phyloP scores from a whole-genome alignment of 2,797 vertebrate genomes.

The Cyprinella venusta region DNA sequence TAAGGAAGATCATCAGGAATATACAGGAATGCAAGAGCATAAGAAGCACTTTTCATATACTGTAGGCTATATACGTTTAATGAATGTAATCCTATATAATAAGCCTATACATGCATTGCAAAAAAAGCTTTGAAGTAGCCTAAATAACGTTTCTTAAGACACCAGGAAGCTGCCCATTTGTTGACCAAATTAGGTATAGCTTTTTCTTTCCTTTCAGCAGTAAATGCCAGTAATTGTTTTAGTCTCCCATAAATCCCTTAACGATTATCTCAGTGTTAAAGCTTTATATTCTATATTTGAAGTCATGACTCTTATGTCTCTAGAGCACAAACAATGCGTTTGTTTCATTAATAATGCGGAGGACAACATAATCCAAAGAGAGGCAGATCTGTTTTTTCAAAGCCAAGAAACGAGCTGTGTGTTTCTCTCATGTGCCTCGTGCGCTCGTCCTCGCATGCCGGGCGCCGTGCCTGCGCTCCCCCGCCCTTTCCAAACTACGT shows the following conservation, averaged over 20 bases:
- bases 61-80: background rate
- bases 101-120: background rate
- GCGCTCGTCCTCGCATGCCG: conserved; percentile 70
- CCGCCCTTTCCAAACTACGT: conserved; percentile 63
- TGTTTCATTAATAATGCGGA: conserved; percentile 48
- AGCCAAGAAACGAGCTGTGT: conserved; percentile 70
- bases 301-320: conserved; percentile 37
- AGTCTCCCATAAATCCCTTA: conserved; percentile 16
- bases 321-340: conserved; percentile 18
- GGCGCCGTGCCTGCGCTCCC: conserved; percentile 68
- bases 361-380: conserved; percentile 40
- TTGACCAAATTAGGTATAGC: conserved; percentile 3
- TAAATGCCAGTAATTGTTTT: conserved; percentile 20
- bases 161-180: conserved; percentile 14
- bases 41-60: background rate
- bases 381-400: conserved; percentile 13
- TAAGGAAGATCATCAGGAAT: background rate
- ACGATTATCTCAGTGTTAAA: conserved; percentile 15
- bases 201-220: conserved; percentile 14
- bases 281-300: conserved; percentile 31
- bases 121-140: background rate
- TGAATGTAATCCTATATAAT: background rate
- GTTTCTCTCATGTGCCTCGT: conserved; percentile 68
- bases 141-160: background rate
- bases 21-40: background rate